These are phyloP conservation scores for Corythaeola cristata DNA, from an alignment of 2,113 vertebrate genomes.

Conservation along the genomic window DNA sequence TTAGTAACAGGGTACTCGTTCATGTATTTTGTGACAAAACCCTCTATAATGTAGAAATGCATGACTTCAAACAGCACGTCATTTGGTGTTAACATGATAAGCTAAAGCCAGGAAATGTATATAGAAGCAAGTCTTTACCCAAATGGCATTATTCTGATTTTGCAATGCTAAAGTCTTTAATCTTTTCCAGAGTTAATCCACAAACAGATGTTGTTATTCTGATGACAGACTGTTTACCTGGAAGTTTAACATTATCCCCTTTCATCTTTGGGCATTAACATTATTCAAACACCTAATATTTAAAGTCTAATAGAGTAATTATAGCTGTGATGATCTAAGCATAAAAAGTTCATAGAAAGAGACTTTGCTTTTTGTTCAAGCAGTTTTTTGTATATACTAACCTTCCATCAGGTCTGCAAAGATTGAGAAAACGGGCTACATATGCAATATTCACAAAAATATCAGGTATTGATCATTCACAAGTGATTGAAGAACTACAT, in stretches of 20 bases:
- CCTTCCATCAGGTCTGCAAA: background rate
- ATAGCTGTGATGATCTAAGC: background rate
- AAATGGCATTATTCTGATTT: background rate
- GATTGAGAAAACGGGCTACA: background rate
- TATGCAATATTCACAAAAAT: background rate
- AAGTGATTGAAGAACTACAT: background rate
- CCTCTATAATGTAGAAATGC: background rate
- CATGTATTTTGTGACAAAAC: background rate
- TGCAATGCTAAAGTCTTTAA: background rate
- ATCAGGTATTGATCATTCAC: background rate
- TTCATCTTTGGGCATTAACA: background rate
- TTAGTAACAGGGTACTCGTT: background rate
- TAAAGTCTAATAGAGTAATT: background rate
- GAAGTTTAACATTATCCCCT: background rate
- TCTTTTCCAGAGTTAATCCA: background rate
- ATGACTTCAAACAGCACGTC: background rate
- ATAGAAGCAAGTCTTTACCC: background rate
- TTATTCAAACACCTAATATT: background rate
- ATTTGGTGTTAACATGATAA: background rate
- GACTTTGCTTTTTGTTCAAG: background rate
- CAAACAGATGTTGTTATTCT: background rate
- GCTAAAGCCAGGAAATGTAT: background rate
- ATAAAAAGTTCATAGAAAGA: background rate
- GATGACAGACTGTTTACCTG: background rate
- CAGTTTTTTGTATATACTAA: background rate